These are phyloP conservation scores for Acrocera orbiculus DNA, from an alignment of 2,888 invertebrate genomes.

Conservation along the genomic window DNA sequence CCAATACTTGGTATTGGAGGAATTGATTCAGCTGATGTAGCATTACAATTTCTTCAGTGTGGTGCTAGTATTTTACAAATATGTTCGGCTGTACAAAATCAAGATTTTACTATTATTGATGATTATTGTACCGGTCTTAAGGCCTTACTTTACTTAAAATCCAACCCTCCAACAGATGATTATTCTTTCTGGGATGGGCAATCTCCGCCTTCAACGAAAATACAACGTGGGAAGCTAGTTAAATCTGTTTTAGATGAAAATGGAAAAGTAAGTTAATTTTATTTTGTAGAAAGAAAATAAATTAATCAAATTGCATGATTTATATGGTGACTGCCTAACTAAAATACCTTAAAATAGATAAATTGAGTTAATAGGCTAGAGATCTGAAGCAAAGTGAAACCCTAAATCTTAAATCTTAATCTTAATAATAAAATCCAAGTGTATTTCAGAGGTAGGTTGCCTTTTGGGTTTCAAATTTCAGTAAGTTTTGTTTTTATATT, in stretches of 20 bases:
- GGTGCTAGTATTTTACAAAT: conserved; percentile 89
- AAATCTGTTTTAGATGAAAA: conserved; percentile 42
- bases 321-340: too few relatives aligned
- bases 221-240: conserved; percentile 86
- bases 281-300: too few relatives aligned
- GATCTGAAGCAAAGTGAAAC: too few relatives aligned
- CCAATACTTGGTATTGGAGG: conserved; percentile 94
- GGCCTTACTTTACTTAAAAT: conserved; percentile 64
- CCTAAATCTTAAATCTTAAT: too few relatives aligned
- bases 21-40: conserved; percentile 89
- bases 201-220: conserved; percentile 73
- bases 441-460: too few relatives aligned
- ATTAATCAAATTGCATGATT: not conserved
- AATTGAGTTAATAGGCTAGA: too few relatives aligned
- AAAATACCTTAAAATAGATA: too few relatives aligned
- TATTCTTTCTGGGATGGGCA: conserved; percentile 74
- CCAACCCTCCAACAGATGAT: conserved; percentile 38
- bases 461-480: too few relatives aligned
- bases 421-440: too few relatives aligned
- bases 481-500: too few relatives aligned
- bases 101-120: conserved; percentile 92
- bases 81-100: conserved; percentile 95
- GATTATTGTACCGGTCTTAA: conserved; percentile 86
- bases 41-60: conserved; percentile 84
- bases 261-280: conserved; percentile 40